Evolutionary conservation across 1,140 invertebrate genomes (phyloP).

Genomic region (Drosophila malerkotliana): DNA sequence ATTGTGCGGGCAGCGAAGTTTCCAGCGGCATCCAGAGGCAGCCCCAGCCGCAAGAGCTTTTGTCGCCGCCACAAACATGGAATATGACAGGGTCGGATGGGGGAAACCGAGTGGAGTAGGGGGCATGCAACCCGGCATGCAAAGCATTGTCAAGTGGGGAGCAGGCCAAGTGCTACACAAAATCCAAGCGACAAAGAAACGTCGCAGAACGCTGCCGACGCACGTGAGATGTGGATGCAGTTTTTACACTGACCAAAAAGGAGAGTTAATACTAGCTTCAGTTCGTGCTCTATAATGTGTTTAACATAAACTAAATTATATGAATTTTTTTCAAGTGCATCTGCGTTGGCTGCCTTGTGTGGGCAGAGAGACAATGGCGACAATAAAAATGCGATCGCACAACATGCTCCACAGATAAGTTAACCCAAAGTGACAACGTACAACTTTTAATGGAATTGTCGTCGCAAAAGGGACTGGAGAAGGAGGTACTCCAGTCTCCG

Average conservation of each 20-base stretch:
- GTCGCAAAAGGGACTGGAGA: slow-evolving; percentile 36
- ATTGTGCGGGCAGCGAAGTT: slow-evolving; percentile 67
- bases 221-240: slow-evolving; percentile 54
- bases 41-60: slow-evolving; percentile 66
- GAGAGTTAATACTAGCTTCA: neutral
- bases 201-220: slow-evolving; percentile 37
- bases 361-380: slow-evolving; percentile 77
- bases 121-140: slow-evolving; percentile 44
- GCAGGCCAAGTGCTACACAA: slow-evolving; percentile 69
- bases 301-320: too few species aligned
- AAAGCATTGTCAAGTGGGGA: slow-evolving; percentile 80
- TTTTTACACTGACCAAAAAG: slow-evolving; percentile 15
- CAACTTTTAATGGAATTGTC: slow-evolving; percentile 83
- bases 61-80: slow-evolving; percentile 79
- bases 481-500: neutral
- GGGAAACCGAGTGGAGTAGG: neutral
- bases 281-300: too few species aligned
- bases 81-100: slow-evolving; percentile 68
- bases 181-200: slow-evolving; percentile 72
- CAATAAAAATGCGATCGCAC: slow-evolving; percentile 83
- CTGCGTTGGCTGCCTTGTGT: slow-evolving; percentile 50
- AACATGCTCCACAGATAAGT: slow-evolving; percentile 80
- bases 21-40: slow-evolving; percentile 15
- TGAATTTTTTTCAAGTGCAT: slow-evolving; percentile 8
- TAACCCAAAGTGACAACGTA: slow-evolving; percentile 82